These are phyloP conservation scores for Tetheella fluctuosa DNA, from an alignment of 2,888 invertebrate genomes.

Conservation along the genomic window DNA sequence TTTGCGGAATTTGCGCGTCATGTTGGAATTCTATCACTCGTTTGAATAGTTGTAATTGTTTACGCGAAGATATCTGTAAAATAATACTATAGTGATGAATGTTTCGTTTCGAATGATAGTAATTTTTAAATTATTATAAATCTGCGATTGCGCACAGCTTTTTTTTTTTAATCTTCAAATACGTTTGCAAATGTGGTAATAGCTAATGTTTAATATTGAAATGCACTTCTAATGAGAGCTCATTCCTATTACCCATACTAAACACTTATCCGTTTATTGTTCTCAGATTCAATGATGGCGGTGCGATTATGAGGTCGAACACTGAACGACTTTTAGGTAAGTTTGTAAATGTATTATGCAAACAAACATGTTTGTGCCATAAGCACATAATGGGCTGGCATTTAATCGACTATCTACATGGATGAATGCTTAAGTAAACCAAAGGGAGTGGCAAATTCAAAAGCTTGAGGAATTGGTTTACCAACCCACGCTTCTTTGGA, in stretches of 20 bases:
- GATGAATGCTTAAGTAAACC: conserved; percentile 54
- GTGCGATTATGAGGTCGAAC: conserved; percentile 69
- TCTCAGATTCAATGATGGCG: conserved; percentile 72
- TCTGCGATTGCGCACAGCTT: neutral
- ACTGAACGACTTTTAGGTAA: conserved; percentile 68
- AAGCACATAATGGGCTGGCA: conserved; percentile 56
- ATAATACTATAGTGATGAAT: neutral
- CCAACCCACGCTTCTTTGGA: conserved; percentile 65
- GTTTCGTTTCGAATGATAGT: neutral
- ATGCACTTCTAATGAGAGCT: conserved; percentile 9
- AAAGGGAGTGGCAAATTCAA: conserved; percentile 60
- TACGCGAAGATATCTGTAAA: neutral
- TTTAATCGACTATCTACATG: conserved; percentile 63
- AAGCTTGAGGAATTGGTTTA: conserved; percentile 46
- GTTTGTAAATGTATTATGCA: conserved; percentile 60
- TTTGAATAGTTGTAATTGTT: conserved; percentile 15
- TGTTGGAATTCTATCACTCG: conserved; percentile 20
- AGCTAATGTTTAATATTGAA: neutral
- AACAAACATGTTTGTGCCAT: conserved; percentile 46
- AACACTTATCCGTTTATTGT: conserved; percentile 48
- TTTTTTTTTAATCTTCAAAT: too few relatives aligned
- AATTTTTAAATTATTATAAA: neutral
- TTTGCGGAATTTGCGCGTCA: conserved; percentile 20
- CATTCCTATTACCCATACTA: conserved; percentile 16
- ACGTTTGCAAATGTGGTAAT: neutral